Evolutionary conservation across 2,113 vertebrate species (phyloP).

Genomic region (Alligator mississippiensis): DNA sequence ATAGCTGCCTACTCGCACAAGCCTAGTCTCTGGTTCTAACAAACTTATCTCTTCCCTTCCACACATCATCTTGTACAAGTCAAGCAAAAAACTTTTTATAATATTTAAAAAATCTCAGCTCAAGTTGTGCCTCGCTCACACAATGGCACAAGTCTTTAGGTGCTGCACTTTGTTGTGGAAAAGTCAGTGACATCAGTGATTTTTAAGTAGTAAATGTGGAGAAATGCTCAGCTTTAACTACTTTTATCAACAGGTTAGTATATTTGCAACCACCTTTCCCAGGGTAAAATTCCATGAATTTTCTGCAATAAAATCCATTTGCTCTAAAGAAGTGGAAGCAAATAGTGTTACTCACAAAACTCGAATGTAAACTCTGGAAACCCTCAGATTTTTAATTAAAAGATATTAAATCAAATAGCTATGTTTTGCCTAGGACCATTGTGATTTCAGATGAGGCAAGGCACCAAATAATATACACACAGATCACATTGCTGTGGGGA

Average conservation of each 20-base stretch:
- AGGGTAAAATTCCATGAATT: background rate
- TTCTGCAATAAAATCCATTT: background rate
- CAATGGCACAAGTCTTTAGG: no score
- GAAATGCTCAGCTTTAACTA: background rate
- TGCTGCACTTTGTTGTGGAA: background rate
- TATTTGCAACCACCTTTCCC: background rate
- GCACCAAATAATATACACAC: background rate
- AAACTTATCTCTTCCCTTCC: background rate
- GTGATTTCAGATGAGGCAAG: background rate
- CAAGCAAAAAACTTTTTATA: background rate
- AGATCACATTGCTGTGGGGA: background rate
- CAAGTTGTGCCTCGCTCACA: background rate
- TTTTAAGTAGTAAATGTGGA: background rate
- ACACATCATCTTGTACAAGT: background rate
- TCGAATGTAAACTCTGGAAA: background rate
- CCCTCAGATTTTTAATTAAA: background rate
- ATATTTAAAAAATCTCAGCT: background rate
- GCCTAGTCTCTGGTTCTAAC: background rate
- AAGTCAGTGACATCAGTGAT: background rate
- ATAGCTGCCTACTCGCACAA: no score
- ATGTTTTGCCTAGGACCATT: fast-evolving
- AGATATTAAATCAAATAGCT: background rate
- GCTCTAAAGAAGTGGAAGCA: background rate
- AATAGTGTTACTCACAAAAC: background rate
- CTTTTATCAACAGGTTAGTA: background rate